A percentile compares a stretch with the other conserved stretches of the same genome.
Conservation (phyloP, 2,113 vertebrate species). For the Seriola aureovittata region DNA sequence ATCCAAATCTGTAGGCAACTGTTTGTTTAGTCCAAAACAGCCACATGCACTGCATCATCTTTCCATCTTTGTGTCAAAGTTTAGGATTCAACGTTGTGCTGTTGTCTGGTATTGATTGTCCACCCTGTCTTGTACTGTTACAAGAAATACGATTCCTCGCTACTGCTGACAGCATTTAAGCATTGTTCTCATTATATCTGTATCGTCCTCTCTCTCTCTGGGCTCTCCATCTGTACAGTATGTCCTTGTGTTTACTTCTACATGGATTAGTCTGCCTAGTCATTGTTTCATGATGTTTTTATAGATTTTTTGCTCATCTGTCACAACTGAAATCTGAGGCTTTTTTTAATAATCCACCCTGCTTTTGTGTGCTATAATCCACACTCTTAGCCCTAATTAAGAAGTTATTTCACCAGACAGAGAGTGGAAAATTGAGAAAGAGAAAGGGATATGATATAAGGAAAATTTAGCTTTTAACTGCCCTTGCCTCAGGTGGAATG, state of each 20-base stretch:
- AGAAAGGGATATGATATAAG: not conserved
- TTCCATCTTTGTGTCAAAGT: not conserved
- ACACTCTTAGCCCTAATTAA: conserved; percentile 51
- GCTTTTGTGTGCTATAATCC: conserved; percentile 63
- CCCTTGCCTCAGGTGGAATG: conserved; percentile 29
- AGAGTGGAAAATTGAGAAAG: conserved; percentile 6
- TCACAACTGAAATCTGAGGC: conserved; percentile 66
- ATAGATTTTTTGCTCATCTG: conserved; percentile 62
- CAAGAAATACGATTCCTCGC: conserved; percentile 10
- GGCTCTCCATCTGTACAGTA: conserved; percentile 66
- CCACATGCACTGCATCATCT: not conserved
- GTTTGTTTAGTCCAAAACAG: not conserved
- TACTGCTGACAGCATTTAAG: conserved; percentile 25
- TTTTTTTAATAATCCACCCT: conserved; percentile 44
- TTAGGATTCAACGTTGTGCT: not conserved
- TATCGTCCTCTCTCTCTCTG: conserved; percentile 33
- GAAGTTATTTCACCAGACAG: conserved; percentile 29
- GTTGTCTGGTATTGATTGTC: conserved; percentile 9
- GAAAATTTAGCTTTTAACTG: conserved; percentile 22
- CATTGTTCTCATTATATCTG: conserved; percentile 39
- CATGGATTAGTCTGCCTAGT: conserved; percentile 66
- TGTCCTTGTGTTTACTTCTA: conserved; percentile 65
- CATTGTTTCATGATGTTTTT: conserved; percentile 67
- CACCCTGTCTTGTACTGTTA: not conserved
- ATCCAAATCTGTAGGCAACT: not conserved